Percentiles rank a stretch among this genome's conserved stretches.
Evolutionary conservation across 2,113 vertebrate genomes (phyloP).

Genomic region (Mesocricetus auratus): DNA sequence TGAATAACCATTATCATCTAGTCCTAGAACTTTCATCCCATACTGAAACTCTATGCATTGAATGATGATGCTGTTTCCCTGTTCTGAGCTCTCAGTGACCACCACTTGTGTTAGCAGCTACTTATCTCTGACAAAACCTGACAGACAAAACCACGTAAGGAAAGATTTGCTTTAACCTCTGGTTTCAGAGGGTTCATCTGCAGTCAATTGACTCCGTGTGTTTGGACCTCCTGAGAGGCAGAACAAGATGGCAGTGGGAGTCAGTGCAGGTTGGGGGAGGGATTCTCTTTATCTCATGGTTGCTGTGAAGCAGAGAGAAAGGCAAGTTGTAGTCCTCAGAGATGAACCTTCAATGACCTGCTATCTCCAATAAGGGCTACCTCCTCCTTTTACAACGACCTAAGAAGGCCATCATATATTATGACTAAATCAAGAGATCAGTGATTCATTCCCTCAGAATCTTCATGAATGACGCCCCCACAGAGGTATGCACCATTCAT

Average conservation of each 20-base stretch:
- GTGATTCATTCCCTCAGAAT: neutral
- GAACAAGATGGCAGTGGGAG: neutral
- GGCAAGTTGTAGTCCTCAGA: neutral
- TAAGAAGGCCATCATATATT: neutral
- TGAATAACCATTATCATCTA: neutral
- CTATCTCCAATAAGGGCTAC: too few species aligned
- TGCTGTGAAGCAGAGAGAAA: neutral
- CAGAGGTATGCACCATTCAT: neutral
- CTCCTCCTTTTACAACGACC: neutral
- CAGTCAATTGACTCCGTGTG: neutral
- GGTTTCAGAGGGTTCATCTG: neutral
- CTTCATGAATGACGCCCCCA: neutral
- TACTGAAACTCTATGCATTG: neutral
- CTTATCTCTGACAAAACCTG: neutral
- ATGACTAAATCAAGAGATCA: too few species aligned
- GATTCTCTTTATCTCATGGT: neutral
- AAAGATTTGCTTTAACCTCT: neutral
- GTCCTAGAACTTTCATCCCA: neutral
- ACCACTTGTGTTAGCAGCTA: too few species aligned
- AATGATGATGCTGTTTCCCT: neutral
- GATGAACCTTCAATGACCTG: neutral
- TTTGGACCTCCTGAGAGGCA: neutral
- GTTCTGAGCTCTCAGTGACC: too few species aligned
- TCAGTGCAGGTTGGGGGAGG: rapidly evolving
- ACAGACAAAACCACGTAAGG: neutral